A percentile compares a stretch with the other conserved stretches of the same genome.
Evolutionary conservation across 1,140 invertebrate genomes (phyloP).

Genomic region (Aphaenogaster ashmeadi): DNA sequence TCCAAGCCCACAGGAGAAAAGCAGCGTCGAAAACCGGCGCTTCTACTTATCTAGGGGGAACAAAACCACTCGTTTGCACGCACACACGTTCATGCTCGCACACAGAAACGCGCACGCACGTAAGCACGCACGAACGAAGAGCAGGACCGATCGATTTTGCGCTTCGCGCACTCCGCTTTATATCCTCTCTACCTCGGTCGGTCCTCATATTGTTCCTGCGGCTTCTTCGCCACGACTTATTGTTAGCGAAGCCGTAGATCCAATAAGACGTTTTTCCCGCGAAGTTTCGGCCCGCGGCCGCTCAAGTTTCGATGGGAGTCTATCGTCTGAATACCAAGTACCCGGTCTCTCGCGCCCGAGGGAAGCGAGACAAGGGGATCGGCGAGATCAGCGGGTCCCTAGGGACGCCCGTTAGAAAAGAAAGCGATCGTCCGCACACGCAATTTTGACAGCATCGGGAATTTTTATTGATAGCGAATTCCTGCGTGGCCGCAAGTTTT

Average conservation of each 20-base stretch:
- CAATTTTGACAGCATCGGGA: conserved; percentile 33
- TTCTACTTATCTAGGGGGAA: conserved; percentile 45
- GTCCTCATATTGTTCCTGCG: conserved; percentile 50
- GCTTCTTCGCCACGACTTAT: conserved; percentile 18
- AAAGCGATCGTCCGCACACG: conserved; percentile 34
- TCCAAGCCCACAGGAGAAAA: not conserved
- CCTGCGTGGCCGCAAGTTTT: not conserved
- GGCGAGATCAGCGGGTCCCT: conserved; percentile 50
- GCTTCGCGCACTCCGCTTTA: conserved; percentile 15
- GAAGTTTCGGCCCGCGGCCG: conserved; percentile 77
- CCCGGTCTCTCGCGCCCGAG: conserved; percentile 30
- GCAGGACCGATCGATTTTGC: conserved; percentile 47
- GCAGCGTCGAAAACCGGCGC: conserved; percentile 29
- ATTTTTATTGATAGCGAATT: conserved; percentile 35
- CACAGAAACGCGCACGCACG: not conserved
- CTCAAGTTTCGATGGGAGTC: conserved; percentile 82
- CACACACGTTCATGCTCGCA: not conserved
- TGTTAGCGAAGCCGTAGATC: conserved; percentile 67
- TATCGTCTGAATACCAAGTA: conserved; percentile 81
- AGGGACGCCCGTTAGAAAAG: conserved; percentile 58
- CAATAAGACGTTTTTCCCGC: conserved; percentile 79
- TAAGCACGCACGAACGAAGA: not conserved
- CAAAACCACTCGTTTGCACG: conserved; percentile 38
- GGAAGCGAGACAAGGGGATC: conserved; percentile 59
- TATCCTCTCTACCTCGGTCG: conserved; percentile 20